Percentiles rank a stretch among this genome's conserved stretches.
Evolutionary conservation across 2,888 invertebrate species (phyloP).

Genomic region (Tetheella fluctuosa): DNA sequence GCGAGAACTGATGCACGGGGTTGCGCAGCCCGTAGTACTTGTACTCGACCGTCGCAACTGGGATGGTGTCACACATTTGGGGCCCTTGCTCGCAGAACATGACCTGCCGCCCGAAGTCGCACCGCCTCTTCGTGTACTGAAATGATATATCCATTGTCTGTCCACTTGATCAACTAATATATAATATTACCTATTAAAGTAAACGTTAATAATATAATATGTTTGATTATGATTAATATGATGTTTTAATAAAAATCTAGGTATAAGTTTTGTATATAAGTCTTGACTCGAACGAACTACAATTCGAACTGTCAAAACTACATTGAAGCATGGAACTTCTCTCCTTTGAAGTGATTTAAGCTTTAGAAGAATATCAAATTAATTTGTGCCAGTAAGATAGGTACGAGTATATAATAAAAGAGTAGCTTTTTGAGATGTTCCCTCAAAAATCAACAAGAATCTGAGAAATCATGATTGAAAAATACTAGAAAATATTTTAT

Average conservation of each 20-base stretch:
- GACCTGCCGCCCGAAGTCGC: slow-evolving; percentile 76
- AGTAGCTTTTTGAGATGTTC: too few species aligned
- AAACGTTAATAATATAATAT: neutral
- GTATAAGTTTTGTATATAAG: too few species aligned
- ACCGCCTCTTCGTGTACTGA: slow-evolving; percentile 72
- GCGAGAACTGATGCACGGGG: slow-evolving; percentile 77
- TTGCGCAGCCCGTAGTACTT: slow-evolving; percentile 76
- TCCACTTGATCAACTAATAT: neutral
- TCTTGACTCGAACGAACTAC: too few species aligned
- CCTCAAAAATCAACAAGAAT: too few species aligned
- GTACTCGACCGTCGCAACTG: slow-evolving; percentile 55
- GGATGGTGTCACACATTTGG: slow-evolving; percentile 67
- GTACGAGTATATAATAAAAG: too few species aligned
- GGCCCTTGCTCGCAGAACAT: slow-evolving; percentile 75
- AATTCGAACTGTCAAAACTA: neutral
- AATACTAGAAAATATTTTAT: too few species aligned
- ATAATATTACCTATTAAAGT: neutral
- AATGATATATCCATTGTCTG: slow-evolving; percentile 58
- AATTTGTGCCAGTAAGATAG: too few species aligned
- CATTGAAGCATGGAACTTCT: too few species aligned
- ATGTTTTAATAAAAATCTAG: neutral
- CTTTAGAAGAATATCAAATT: too few species aligned
- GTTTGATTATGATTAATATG: slow-evolving; percentile 5
- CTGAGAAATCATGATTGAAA: too few species aligned
- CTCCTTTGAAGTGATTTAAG: too few species aligned